Conservation (phyloP, 2,888 invertebrate genomes). For the Stenolophus ochropezus region DNA sequence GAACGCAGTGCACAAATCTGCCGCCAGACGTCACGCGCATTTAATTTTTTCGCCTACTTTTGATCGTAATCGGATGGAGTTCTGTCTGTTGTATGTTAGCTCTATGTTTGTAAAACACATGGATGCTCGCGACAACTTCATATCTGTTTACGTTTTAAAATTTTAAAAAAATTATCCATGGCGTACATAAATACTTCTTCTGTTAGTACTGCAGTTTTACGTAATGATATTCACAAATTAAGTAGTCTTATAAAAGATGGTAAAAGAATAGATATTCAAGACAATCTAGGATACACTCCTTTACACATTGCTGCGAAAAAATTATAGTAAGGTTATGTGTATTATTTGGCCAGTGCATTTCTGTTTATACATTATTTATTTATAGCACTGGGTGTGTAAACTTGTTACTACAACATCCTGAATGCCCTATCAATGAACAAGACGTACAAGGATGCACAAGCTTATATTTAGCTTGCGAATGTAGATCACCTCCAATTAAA, state of each 20-base stretch:
- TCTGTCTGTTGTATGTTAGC: too few species aligned
- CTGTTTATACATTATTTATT: background rate
- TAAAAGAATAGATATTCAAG: constrained; percentile 35
- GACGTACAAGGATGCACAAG: constrained; percentile 41
- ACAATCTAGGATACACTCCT: constrained; percentile 36
- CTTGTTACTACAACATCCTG: constrained; percentile 16
- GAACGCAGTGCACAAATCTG: too few species aligned
- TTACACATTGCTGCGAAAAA: constrained; percentile 41
- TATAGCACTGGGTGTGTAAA: background rate
- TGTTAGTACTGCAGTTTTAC: constrained; percentile 14
- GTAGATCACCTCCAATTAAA: background rate
- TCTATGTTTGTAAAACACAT: too few species aligned
- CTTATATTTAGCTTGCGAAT: constrained; percentile 14
- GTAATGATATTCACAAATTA: constrained; percentile 32
- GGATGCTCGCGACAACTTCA: too few species aligned
- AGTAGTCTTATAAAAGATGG: background rate
- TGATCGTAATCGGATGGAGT: too few species aligned
- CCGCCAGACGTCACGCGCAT: too few species aligned
- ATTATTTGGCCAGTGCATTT: background rate
- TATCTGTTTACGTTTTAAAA: too few species aligned
- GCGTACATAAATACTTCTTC: constrained; percentile 20
- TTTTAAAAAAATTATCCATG: too few species aligned
- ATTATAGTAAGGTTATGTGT: background rate
- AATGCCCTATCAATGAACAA: background rate
- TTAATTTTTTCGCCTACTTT: too few species aligned